These are phyloP conservation scores for Vandiemenella viatica DNA, from an alignment of 2,888 invertebrate genomes.

Conservation along the genomic window DNA sequence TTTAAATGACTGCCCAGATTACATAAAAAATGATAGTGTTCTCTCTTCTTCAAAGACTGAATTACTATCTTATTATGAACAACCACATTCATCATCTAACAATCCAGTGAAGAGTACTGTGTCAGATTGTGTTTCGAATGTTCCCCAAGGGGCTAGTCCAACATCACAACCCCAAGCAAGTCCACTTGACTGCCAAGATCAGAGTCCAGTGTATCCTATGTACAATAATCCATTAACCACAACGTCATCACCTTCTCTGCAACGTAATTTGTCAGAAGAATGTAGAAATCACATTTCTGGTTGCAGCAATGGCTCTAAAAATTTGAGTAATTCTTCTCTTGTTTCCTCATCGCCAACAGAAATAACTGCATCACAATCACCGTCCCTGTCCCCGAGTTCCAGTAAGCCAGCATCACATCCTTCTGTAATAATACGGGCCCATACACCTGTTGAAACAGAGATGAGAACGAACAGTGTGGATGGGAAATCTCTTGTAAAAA, in stretches of 20 bases:
- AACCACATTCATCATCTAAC: conserved; percentile 28
- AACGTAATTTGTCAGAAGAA: conserved; percentile 40
- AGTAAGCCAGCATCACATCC: conserved; percentile 54
- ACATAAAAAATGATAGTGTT: background rate
- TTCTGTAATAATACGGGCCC: conserved; percentile 63
- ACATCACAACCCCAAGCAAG: conserved; percentile 55
- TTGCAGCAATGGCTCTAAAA: too few species aligned
- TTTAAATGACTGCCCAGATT: too few species aligned
- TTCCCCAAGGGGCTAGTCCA: conserved; percentile 52
- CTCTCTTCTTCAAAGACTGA: conserved; percentile 3
- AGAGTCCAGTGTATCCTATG: conserved; percentile 68
- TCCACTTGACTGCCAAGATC: conserved; percentile 51
- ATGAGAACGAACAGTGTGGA: conserved; percentile 22
- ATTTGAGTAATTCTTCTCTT: too few species aligned
- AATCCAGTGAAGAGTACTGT: conserved; percentile 47
- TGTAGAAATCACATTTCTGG: too few species aligned
- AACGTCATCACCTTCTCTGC: conserved; percentile 48
- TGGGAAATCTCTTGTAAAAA: too few species aligned
- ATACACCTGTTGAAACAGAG: conserved; percentile 4
- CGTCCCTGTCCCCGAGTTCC: conserved; percentile 45
- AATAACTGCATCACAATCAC: conserved; percentile 52
- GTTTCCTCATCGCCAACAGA: too few species aligned
- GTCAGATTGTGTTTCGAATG: conserved; percentile 47
- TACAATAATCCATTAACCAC: conserved; percentile 72
- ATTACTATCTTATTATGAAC: conserved; percentile 9